Conservation (phyloP, 2,888 invertebrate species). For the Marronus borbonicus region DNA sequence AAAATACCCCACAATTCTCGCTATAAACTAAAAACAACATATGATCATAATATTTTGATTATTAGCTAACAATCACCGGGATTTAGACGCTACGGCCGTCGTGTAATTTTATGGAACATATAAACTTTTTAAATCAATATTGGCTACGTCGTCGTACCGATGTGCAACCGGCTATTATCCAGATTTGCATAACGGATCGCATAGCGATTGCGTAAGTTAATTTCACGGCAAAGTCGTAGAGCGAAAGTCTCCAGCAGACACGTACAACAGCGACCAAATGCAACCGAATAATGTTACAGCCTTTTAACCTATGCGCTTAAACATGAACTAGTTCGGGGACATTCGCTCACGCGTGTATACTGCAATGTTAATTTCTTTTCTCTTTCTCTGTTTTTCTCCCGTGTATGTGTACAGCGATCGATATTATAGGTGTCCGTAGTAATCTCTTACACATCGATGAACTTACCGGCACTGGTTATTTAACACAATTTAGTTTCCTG, state of each 20-base stretch:
- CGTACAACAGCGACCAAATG: no score
- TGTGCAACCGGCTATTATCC: slow-evolving; percentile 37
- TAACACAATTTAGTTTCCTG: slow-evolving; percentile 46
- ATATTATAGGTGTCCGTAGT: slow-evolving; percentile 17
- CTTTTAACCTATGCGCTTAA: background rate
- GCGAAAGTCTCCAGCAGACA: slow-evolving; percentile 23
- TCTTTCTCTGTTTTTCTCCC: slow-evolving; percentile 5
- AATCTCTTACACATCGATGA: slow-evolving; percentile 33
- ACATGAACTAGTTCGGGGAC: no score
- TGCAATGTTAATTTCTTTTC: background rate
- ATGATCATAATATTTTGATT: slow-evolving; percentile 15
- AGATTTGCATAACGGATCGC: slow-evolving; percentile 45
- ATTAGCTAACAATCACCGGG: slow-evolving; percentile 19
- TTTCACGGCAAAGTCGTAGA: slow-evolving; percentile 40
- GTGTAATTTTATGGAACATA: slow-evolving; percentile 41
- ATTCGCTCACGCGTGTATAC: no score
- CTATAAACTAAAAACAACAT: background rate
- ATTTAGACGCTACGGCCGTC: slow-evolving; percentile 13
- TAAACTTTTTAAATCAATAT: slow-evolving; percentile 43
- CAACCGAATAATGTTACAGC: background rate
- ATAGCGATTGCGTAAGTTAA: slow-evolving; percentile 40
- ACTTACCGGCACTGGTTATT: slow-evolving; percentile 34
- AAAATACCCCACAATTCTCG: background rate
- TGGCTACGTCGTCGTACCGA: slow-evolving; percentile 30
- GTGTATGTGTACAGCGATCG: background rate